Evolutionary conservation across 2,797 vertebrate genomes (phyloP).

Genomic region (Muscicapa striata): DNA sequence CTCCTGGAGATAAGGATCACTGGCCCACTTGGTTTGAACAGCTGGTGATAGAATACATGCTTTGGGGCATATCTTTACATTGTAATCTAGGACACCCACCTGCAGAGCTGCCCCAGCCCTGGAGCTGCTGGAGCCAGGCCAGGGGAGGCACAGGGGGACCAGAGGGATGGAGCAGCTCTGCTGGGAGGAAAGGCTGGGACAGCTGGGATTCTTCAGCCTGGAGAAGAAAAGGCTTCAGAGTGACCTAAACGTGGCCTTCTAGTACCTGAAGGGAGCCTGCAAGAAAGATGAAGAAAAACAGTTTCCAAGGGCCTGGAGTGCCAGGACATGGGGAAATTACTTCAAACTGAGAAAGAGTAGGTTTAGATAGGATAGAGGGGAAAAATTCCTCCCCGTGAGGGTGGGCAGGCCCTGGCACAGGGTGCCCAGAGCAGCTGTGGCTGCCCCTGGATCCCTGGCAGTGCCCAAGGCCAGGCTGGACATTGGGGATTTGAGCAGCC

Average conservation of each 20-base stretch:
- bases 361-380: too few relatives aligned
- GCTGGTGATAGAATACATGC: too few relatives aligned
- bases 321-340: neutral
- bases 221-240: neutral
- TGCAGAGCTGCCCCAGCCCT: neutral
- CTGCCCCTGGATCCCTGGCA: neutral
- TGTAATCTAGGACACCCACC: too few relatives aligned
- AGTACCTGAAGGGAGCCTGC: neutral
- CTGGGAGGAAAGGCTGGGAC: neutral
- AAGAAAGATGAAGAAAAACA: neutral
- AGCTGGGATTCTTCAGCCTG: neutral
- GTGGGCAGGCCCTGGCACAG: too few relatives aligned
- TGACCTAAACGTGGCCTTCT: rapidly evolving
- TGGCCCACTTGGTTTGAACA: too few relatives aligned
- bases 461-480: neutral
- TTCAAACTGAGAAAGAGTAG: neutral
- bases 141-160: neutral
- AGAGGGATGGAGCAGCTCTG: neutral
- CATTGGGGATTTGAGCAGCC: neutral
- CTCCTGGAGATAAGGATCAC: too few relatives aligned
- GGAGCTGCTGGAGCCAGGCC: neutral
- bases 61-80: too few relatives aligned
- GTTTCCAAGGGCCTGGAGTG: neutral
- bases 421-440: neutral
- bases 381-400: rapidly evolving